These are phyloP conservation scores for Pachliopta kotzebuea DNA, from an alignment of 2,888 invertebrate species.

Conservation along the genomic window DNA sequence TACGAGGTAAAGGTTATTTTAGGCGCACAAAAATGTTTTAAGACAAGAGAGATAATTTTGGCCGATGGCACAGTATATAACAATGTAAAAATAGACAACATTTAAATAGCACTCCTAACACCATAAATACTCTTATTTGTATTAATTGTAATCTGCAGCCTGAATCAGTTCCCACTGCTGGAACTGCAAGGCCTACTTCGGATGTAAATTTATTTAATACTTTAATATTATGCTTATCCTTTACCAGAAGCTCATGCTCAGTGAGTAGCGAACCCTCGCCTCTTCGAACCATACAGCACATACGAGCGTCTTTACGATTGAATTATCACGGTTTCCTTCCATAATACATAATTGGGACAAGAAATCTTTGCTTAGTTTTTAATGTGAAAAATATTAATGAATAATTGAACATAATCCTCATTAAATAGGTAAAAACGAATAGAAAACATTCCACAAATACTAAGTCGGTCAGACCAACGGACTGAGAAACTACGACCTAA, in stretches of 20 bases:
- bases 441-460: conserved; percentile 26
- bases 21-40: conserved; percentile 2
- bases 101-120: neutral
- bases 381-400: neutral
- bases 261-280: no score
- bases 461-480: conserved; percentile 8
- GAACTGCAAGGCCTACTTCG: no score
- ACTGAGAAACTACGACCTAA: conserved; percentile 15
- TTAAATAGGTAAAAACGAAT: conserved; percentile 15
- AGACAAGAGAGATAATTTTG: conserved; percentile 10
- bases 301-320: no score
- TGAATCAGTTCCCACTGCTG: no score
- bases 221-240: no score
- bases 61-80: conserved; percentile 6
- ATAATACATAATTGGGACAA: no score
- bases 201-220: no score
- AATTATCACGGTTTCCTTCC: no score
- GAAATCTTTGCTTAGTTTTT: neutral
- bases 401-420: neutral
- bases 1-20: conserved; percentile 12
- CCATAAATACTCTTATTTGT: neutral
- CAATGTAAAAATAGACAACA: conserved; percentile 5
- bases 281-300: no score
- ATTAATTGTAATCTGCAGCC: neutral
- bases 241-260: no score